phyloP scores from a whole-genome alignment of 2,113 vertebrate species.

The Clarias macrocephalus region DNA sequence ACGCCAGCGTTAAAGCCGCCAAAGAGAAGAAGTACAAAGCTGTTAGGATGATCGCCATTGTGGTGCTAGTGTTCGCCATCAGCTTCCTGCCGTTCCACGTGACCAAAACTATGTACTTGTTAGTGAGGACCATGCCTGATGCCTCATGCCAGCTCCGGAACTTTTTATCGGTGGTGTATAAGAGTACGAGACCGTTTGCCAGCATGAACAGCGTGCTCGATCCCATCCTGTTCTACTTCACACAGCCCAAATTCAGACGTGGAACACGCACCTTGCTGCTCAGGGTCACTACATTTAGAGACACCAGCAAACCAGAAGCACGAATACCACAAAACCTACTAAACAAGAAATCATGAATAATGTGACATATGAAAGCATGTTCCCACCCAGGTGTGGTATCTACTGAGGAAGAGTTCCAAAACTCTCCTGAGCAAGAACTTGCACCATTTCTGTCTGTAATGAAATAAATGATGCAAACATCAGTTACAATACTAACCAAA shows the following conservation, averaged over 20 bases:
- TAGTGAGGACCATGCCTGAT: conserved; percentile 70
- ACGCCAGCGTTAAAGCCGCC: conserved; percentile 58
- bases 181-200: conserved; percentile 89
- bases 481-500: neutral
- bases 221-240: conserved; percentile 97
- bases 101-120: conserved; percentile 91
- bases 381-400: neutral
- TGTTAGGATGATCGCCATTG: conserved; percentile 85
- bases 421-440: neutral
- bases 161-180: conserved; percentile 86
- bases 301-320: conserved; percentile 20
- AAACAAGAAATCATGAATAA: neutral
- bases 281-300: conserved; percentile 76
- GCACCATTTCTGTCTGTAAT: neutral
- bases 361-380: neutral
- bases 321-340: conserved; percentile 53
- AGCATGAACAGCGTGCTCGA: conserved; percentile 96
- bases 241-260: conserved; percentile 80
- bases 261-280: conserved; percentile 78
- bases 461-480: neutral
- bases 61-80: conserved; percentile 83
- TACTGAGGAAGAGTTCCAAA: neutral
- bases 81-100: conserved; percentile 96
- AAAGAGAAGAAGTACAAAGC: conserved; percentile 84
- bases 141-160: conserved; percentile 75